These are phyloP conservation scores for Microcebus tavaratra DNA, from an alignment of 2,113 vertebrate genomes.

Conservation along the genomic window DNA sequence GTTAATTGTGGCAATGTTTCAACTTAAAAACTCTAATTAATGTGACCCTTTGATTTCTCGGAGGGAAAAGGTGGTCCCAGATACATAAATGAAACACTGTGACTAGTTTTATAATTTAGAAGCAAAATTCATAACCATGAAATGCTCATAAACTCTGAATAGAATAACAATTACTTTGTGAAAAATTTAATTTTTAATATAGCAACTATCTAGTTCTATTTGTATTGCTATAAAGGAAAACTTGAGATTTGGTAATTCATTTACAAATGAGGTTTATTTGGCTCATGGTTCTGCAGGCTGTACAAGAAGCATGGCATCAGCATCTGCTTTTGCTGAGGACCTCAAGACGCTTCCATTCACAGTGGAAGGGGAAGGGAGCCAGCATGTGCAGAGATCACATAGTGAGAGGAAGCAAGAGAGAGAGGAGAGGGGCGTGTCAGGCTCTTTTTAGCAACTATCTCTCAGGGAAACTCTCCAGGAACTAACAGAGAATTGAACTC, in stretches of 20 bases:
- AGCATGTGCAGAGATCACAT: not conserved
- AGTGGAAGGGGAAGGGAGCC: not conserved
- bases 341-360: not conserved
- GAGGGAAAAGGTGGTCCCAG: conserved; percentile 35
- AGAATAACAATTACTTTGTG: conserved; percentile 30
- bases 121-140: conserved; percentile 40
- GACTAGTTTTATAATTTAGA: conserved; percentile 54
- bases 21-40: conserved; percentile 65
- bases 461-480: not conserved
- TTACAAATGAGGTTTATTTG: not conserved
- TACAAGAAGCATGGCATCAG: not conserved
- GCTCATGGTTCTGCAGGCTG: not conserved
- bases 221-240: not conserved
- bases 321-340: not conserved
- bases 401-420: not conserved
- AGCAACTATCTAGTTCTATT: not conserved
- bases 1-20: conserved; percentile 63
- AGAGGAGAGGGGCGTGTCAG: not conserved
- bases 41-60: conserved; percentile 43
- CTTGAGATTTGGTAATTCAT: not conserved
- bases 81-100: conserved; percentile 56
- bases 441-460: not conserved
- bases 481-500: not conserved
- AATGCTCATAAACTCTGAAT: not conserved
- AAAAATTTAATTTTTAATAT: conserved; percentile 26